These are phyloP conservation scores for Parapristionchus giblindavisi DNA, from an alignment of 2,888 invertebrate species.

Conservation along the genomic window DNA sequence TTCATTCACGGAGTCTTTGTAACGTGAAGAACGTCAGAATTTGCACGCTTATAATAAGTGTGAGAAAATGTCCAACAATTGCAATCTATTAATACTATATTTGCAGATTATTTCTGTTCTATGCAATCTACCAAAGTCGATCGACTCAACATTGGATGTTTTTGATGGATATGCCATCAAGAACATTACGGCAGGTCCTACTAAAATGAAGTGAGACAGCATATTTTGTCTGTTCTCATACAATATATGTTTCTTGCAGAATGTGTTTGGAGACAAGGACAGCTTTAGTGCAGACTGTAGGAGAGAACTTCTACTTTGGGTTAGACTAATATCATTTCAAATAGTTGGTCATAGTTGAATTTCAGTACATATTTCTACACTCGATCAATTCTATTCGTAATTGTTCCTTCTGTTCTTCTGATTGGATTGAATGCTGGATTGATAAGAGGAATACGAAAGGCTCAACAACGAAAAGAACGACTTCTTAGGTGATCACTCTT, in stretches of 20 bases:
- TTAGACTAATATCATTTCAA: not conserved
- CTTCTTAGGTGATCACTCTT: conserved; percentile 79
- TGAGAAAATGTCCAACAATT: conserved; percentile 64
- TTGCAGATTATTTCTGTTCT: conserved; percentile 77
- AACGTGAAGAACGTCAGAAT: conserved; percentile 76
- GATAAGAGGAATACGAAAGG: conserved; percentile 85
- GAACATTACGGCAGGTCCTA: too few species aligned
- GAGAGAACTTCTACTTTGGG: conserved; percentile 81
- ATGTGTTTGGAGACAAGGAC: conserved; percentile 61
- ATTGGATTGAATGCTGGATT: conserved; percentile 88
- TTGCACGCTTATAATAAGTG: conserved; percentile 82
- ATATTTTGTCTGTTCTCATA: not conserved
- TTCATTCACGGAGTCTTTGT: conserved; percentile 83
- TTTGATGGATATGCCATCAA: conserved; percentile 76
- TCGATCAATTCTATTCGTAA: conserved; percentile 88
- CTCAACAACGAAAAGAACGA: conserved; percentile 82
- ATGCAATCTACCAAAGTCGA: conserved; percentile 84
- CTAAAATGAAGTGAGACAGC: not conserved
- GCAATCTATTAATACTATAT: not conserved
- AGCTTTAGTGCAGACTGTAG: conserved; percentile 54
- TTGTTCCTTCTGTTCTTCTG: conserved; percentile 86
- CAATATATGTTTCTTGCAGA: conserved; percentile 44
- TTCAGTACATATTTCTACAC: conserved; percentile 81
- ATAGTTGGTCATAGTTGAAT: conserved; percentile 74
- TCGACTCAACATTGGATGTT: conserved; percentile 79